These are phyloP conservation scores for Pampusana beccarii DNA, from an alignment of 2,113 vertebrate species.

Conservation along the genomic window DNA sequence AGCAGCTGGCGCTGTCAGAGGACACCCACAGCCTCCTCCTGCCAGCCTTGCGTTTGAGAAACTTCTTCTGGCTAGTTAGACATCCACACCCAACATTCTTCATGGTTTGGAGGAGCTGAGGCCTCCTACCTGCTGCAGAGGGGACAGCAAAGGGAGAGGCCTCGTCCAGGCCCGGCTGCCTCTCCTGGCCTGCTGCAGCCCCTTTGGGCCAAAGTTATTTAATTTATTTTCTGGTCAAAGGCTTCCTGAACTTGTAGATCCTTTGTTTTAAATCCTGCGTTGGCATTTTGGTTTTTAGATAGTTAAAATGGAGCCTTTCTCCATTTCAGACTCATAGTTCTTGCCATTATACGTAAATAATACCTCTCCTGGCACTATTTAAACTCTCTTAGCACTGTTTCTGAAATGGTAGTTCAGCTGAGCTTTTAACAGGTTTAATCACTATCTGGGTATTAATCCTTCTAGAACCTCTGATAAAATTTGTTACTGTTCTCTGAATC, in stretches of 20 bases:
- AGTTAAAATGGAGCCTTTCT: constrained; percentile 39
- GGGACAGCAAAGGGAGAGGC: too few relatives aligned
- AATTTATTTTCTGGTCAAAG: neutral
- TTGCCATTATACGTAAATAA: neutral
- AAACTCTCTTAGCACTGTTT: neutral
- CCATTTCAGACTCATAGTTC: constrained; percentile 14
- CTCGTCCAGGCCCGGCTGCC: neutral
- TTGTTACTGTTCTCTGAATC: constrained; percentile 47
- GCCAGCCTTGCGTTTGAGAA: neutral
- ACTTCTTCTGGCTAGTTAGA: neutral
- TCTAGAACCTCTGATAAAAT: constrained; percentile 44
- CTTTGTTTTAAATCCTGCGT: neutral
- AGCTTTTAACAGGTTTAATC: constrained; percentile 50
- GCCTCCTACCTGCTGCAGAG: neutral
- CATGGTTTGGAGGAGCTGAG: neutral
- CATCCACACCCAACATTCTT: neutral
- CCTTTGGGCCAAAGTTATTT: neutral
- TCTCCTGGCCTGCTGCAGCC: neutral
- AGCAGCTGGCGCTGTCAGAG: neutral
- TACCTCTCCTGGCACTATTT: neutral
- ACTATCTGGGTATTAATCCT: constrained; percentile 53
- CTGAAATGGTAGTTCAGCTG: constrained; percentile 23
- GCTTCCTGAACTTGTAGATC: neutral
- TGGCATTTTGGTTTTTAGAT: neutral
- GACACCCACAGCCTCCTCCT: neutral